These are phyloP conservation scores for Drosophila anomelani DNA, from an alignment of 2,888 invertebrate genomes.

Conservation along the genomic window DNA sequence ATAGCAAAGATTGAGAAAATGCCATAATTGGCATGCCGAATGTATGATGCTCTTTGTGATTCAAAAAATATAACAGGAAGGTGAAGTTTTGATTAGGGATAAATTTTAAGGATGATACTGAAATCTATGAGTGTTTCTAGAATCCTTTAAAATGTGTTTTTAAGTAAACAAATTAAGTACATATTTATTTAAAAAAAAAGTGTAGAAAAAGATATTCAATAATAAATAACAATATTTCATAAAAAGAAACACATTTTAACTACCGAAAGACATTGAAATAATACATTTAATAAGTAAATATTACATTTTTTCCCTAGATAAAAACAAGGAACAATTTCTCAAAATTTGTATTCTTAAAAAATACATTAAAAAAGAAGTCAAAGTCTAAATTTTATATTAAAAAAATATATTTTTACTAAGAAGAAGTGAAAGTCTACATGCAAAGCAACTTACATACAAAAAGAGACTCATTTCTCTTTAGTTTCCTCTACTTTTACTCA, in stretches of 20 bases:
- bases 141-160: not conserved
- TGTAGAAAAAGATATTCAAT: too few relatives aligned
- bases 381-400: too few relatives aligned
- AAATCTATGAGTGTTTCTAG: not conserved
- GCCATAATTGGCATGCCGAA: conserved; percentile 24
- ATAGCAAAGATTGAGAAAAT: conserved; percentile 40
- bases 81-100: not conserved
- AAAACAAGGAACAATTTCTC: not conserved
- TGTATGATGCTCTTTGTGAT: conserved; percentile 14
- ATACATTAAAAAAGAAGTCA: not conserved
- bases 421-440: not conserved
- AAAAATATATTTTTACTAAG: not conserved
- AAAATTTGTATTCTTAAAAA: not conserved
- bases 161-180: not conserved
- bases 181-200: too few relatives aligned
- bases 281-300: not conserved
- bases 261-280: not conserved
- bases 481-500: not conserved
- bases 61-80: not conserved
- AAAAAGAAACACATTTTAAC: not conserved
- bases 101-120: not conserved
- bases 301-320: not conserved
- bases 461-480: not conserved
- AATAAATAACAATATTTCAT: too few relatives aligned
- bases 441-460: too few relatives aligned